Conservation (phyloP, 2,888 invertebrate species). For the Caenorhabditis doughertyi region DNA sequence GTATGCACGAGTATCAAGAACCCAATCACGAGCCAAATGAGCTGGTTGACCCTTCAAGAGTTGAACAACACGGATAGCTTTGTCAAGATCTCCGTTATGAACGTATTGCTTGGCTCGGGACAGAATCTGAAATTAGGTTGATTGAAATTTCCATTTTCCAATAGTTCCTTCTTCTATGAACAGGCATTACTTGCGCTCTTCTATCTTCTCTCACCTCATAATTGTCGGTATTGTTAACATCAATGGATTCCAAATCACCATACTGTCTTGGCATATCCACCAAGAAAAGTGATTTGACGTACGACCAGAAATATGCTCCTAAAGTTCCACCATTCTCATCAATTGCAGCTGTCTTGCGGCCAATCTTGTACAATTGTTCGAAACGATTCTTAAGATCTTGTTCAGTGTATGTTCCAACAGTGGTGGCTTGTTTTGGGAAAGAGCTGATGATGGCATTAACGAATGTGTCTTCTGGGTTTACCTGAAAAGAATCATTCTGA, state of each 20-base stretch:
- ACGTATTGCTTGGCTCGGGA: slow-evolving; percentile 93
- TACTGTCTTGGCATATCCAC: slow-evolving; percentile 86
- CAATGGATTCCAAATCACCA: slow-evolving; percentile 88
- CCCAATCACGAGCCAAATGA: slow-evolving; percentile 91
- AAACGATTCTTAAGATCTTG: slow-evolving; percentile 91
- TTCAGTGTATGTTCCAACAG: slow-evolving; percentile 92
- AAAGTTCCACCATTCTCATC: slow-evolving; percentile 90
- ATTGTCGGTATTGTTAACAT: slow-evolving; percentile 86
- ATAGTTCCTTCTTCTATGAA: too few species aligned
- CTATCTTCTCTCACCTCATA: slow-evolving; percentile 62
- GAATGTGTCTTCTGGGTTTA: slow-evolving; percentile 88
- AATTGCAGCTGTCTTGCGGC: slow-evolving; percentile 90
- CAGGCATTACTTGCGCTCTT: too few species aligned
- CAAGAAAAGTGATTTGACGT: slow-evolving; percentile 91
- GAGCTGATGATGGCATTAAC: slow-evolving; percentile 88
- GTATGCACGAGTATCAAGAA: slow-evolving; percentile 86
- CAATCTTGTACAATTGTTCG: slow-evolving; percentile 85
- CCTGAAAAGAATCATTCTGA: slow-evolving; percentile 66
- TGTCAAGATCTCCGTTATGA: slow-evolving; percentile 89
- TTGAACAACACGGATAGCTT: slow-evolving; percentile 88
- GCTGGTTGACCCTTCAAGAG: slow-evolving; percentile 91
- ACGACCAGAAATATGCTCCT: slow-evolving; percentile 84
- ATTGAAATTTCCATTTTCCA: not conserved
- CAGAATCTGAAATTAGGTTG: slow-evolving; percentile 86
- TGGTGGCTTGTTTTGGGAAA: slow-evolving; percentile 89